Percentiles rank a stretch among this genome's conserved stretches.
Conservation (phyloP, 2,888 invertebrate genomes). For the Chrysolina oricalcia region DNA sequence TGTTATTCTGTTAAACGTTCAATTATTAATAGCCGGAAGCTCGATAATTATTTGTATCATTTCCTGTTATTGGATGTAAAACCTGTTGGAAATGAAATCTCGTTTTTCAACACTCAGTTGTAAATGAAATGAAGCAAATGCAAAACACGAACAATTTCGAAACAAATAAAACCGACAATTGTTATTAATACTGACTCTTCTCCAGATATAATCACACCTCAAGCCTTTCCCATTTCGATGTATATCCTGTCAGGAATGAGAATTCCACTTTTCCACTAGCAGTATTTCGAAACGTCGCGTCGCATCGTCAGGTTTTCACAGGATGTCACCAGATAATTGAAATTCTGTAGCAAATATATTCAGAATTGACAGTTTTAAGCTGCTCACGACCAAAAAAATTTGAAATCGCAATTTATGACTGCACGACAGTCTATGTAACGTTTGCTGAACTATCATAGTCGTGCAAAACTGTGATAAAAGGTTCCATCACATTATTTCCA, state of each 20-base stretch:
- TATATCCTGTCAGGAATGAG: conserved; percentile 15
- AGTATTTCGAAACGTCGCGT: conserved; percentile 24
- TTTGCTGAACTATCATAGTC: conserved; percentile 11
- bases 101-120: no score
- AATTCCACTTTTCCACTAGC: conserved; percentile 23
- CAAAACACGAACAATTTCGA: not conserved
- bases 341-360: conserved; percentile 17
- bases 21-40: no score
- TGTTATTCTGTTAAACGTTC: no score
- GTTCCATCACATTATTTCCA: no score
- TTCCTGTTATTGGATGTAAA: no score
- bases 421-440: conserved; percentile 20
- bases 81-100: no score
- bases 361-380: conserved; percentile 33
- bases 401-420: conserved; percentile 27
- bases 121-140: no score
- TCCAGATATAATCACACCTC: not conserved
- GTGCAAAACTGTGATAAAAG: not conserved
- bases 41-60: no score
- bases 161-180: not conserved
- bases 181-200: not conserved
- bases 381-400: conserved; percentile 31
- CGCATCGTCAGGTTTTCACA: conserved; percentile 15
- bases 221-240: conserved; percentile 5
- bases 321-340: conserved; percentile 25